Evolutionary conservation across 2,888 invertebrate species (phyloP).

Genomic region (Acrobasis suavella): DNA sequence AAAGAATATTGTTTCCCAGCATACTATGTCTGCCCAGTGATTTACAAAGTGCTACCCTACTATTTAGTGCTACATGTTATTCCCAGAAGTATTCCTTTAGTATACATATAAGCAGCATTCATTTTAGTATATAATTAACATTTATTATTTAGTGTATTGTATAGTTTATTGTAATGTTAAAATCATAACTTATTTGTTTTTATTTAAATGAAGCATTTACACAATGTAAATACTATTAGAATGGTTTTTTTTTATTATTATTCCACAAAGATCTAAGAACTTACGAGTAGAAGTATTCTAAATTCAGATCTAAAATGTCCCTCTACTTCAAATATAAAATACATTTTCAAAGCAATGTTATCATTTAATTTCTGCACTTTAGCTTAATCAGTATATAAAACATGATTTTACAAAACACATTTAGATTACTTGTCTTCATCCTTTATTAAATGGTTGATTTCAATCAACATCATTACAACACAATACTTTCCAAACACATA

Average conservation of each 20-base stretch:
- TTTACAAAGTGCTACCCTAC: background rate
- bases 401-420: too few species aligned
- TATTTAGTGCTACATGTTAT: background rate
- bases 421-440: too few species aligned
- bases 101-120: constrained; percentile 11
- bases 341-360: too few species aligned
- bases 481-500: too few species aligned
- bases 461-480: too few species aligned
- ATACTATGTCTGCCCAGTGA: constrained; percentile 3
- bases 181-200: constrained; percentile 13
- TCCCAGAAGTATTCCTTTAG: constrained; percentile 13
- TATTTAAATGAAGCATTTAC: constrained; percentile 18
- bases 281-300: background rate
- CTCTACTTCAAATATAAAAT: background rate
- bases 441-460: too few species aligned
- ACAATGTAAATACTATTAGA: constrained; percentile 16
- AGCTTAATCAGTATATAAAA: too few species aligned
- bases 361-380: too few species aligned
- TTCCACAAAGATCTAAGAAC: background rate
- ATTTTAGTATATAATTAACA: background rate
- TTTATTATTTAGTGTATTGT: constrained; percentile 12
- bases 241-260: constrained; percentile 3
- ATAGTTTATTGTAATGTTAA: constrained; percentile 15
- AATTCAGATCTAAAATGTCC: background rate
- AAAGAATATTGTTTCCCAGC: constrained; percentile 5